Conservation (phyloP, 2,113 vertebrate genomes). For the Leptodactylus fuscus region DNA sequence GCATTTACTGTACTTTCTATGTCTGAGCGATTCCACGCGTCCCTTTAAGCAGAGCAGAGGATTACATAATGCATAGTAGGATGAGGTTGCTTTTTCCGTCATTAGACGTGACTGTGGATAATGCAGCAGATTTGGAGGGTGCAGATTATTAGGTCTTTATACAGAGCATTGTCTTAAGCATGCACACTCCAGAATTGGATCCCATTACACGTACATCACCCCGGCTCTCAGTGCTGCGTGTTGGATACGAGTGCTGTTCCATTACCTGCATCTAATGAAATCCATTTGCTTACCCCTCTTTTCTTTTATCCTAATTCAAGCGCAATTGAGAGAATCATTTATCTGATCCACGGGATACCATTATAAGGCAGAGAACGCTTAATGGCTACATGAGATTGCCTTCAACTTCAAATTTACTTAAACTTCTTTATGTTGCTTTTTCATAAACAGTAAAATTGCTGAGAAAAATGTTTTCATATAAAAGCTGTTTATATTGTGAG, state of each 20-base stretch:
- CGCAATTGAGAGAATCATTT: conserved; percentile 59
- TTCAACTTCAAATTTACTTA: conserved; percentile 59
- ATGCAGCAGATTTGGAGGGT: neutral
- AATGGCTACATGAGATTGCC: conserved; percentile 65
- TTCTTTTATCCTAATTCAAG: conserved; percentile 63
- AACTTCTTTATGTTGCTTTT: conserved; percentile 55
- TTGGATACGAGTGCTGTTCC: conserved; percentile 34
- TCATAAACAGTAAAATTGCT: conserved; percentile 60
- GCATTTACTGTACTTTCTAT: too few species aligned
- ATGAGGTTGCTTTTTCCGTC: neutral
- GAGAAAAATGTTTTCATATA: conserved; percentile 57
- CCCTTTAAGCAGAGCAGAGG: neutral
- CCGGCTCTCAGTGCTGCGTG: conserved; percentile 9
- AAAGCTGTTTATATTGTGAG: neutral
- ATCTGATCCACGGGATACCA: conserved; percentile 63
- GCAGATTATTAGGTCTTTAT: conserved; percentile 32
- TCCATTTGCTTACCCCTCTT: conserved; percentile 64
- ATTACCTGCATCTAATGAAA: conserved; percentile 61
- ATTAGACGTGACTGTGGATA: neutral
- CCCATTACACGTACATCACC: conserved; percentile 51
- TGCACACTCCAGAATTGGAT: conserved; percentile 38
- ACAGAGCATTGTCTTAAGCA: conserved; percentile 10
- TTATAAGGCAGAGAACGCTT: conserved; percentile 69
- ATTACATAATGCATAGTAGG: neutral
- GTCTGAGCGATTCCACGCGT: too few species aligned